Evolutionary conservation across 92 coral and sea anemone species (phyloP).

Genomic region (Paragorgia papillata): DNA sequence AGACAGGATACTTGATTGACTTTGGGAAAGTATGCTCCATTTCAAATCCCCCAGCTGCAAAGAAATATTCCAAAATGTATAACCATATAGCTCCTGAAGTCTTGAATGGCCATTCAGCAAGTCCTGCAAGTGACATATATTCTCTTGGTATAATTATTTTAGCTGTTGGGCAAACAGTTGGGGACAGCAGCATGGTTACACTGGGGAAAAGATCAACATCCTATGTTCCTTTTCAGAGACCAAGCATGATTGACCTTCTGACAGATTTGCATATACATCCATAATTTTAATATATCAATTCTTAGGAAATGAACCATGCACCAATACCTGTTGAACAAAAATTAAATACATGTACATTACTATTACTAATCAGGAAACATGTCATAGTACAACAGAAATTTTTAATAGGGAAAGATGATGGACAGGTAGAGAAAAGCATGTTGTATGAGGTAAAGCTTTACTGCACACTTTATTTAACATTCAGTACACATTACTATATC

Average conservation of each 20-base stretch:
- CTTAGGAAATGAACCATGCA: too few relatives aligned
- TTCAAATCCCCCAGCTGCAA: conserved; percentile 35
- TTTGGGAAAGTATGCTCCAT: conserved; percentile 47
- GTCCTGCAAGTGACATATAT: conserved; percentile 39
- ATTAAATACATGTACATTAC: background rate
- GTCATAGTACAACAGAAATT: too few relatives aligned
- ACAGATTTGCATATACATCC: conserved; percentile 4
- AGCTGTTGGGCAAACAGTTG: conserved; percentile 42
- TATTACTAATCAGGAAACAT: background rate
- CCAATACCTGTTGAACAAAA: background rate
- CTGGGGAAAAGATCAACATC: conserved; percentile 17
- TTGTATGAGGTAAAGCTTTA: too few relatives aligned
- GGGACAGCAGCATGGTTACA: background rate
- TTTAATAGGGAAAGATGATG: too few relatives aligned
- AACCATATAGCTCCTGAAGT: conserved; percentile 58
- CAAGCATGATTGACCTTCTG: conserved; percentile 29
- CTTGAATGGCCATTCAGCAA: conserved; percentile 30
- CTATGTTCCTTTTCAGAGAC: conserved; percentile 1
- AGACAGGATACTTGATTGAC: conserved; percentile 52
- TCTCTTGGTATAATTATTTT: conserved; percentile 46
- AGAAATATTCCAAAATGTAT: conserved; percentile 46
- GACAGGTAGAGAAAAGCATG: too few relatives aligned
- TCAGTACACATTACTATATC: too few relatives aligned
- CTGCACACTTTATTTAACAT: too few relatives aligned
- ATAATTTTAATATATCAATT: too few relatives aligned